Conservation (phyloP, 2,113 vertebrate genomes). For the Calidris pugnax region DNA sequence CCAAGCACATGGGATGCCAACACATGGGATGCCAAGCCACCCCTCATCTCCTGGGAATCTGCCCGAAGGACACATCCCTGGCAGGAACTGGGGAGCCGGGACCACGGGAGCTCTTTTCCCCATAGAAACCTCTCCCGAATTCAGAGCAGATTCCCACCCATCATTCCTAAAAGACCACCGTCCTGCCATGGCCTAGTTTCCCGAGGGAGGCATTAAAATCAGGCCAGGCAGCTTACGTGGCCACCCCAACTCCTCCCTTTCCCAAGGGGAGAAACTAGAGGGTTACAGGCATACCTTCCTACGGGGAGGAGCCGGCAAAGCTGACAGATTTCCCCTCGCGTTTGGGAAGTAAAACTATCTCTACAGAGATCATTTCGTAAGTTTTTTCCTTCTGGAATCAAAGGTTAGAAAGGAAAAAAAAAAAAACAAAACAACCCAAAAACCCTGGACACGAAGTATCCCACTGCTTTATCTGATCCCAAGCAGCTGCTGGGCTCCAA, state of each 20-base stretch:
- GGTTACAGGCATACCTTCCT: conserved; percentile 41
- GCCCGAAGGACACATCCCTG: background rate
- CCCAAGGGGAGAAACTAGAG: conserved; percentile 31
- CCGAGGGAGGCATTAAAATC: conserved; percentile 21
- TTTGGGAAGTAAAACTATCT: background rate
- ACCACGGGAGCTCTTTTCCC: background rate
- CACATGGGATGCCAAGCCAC: rapidly evolving
- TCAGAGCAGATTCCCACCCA: background rate
- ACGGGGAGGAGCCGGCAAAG: conserved; percentile 32
- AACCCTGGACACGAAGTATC: background rate
- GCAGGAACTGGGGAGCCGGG: background rate
- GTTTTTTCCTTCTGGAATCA: background rate
- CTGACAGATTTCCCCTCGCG: background rate
- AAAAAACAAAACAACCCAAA: no score
- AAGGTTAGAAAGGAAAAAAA: background rate
- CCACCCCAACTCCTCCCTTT: conserved; percentile 62
- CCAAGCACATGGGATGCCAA: background rate
- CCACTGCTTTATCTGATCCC: background rate
- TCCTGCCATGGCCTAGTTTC: conserved; percentile 23
- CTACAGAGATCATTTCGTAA: background rate
- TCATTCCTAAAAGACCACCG: background rate
- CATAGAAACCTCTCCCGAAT: background rate
- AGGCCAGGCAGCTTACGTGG: conserved; percentile 56
- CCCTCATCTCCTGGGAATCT: background rate
- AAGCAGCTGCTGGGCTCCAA: background rate